Conservation (phyloP, 2,797 vertebrate species). For the Pteropus rufus region DNA sequence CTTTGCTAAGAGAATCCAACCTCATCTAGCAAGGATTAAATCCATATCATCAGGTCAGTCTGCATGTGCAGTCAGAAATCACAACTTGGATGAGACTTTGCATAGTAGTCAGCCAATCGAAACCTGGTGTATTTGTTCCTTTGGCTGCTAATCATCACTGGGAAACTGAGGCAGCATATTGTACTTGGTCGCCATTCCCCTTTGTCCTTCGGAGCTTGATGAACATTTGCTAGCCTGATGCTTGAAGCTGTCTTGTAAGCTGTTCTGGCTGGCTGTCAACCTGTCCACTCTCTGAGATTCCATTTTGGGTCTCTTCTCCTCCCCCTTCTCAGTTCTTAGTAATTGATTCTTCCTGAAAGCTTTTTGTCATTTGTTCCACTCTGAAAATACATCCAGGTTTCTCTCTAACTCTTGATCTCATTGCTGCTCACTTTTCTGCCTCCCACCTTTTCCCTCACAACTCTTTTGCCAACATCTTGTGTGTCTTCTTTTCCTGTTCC, state of each 20-base stretch:
- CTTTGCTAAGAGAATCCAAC: background rate
- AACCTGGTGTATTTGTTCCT: background rate
- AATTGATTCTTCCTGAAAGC: background rate
- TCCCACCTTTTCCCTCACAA: background rate
- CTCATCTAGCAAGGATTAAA: background rate
- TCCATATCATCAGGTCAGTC: background rate
- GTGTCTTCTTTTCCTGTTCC: background rate
- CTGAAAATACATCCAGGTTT: background rate
- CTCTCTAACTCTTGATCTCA: accelerated
- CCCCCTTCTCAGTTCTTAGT: background rate
- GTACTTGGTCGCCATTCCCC: background rate
- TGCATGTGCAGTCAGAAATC: background rate
- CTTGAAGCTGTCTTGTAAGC: background rate
- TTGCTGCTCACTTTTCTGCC: background rate
- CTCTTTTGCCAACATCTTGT: background rate
- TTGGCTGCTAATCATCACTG: background rate
- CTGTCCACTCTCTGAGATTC: background rate
- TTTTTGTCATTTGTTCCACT: background rate
- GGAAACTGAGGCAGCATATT: background rate
- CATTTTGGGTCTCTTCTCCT: background rate
- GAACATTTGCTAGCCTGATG: background rate
- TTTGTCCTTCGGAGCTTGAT: background rate
- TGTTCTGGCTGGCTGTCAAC: background rate
- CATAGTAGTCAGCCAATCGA: background rate
- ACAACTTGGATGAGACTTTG: background rate